These are phyloP conservation scores for Lathronympha strigana DNA, from an alignment of 2,888 invertebrate species.

Conservation along the genomic window DNA sequence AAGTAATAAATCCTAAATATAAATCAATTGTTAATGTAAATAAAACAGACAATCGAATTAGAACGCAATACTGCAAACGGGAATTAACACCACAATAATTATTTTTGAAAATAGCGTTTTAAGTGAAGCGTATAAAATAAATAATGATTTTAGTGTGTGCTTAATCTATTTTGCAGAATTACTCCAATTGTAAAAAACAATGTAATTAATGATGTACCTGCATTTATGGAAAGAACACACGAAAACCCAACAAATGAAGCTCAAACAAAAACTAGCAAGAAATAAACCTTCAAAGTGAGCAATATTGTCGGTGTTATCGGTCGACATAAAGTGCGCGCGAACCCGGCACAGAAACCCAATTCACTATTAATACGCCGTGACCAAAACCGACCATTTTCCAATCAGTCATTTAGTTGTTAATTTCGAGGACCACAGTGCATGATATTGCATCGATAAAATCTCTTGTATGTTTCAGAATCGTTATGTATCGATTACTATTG, in stretches of 20 bases:
- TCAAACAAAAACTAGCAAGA: constrained; percentile 49
- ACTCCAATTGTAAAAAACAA: too few species aligned
- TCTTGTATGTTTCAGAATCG: constrained; percentile 45
- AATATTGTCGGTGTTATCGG: constrained; percentile 71
- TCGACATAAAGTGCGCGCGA: constrained; percentile 63
- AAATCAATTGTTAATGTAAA: too few species aligned
- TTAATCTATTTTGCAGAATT: too few species aligned
- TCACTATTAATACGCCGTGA: constrained; percentile 80
- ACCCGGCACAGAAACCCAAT: constrained; percentile 79
- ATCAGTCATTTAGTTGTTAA: constrained; percentile 81
- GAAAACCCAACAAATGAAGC: constrained; percentile 20
- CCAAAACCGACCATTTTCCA: constrained; percentile 75
- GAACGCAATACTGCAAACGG: too few species aligned
- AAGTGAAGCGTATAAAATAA: too few species aligned
- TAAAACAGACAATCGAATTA: too few species aligned
- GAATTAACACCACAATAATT: too few species aligned
- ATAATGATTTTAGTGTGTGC: too few species aligned
- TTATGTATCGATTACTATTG: constrained; percentile 50
- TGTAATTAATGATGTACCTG: neutral
- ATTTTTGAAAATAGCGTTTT: too few species aligned
- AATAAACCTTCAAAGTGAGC: constrained; percentile 46
- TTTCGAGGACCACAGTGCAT: constrained; percentile 81
- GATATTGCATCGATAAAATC: constrained; percentile 71
- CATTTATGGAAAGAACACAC: neutral
- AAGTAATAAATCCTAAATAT: too few species aligned